A percentile compares a stretch with the other conserved stretches of the same genome.
phyloP scores from a whole-genome alignment of 2,888 invertebrate species.

The Calliopum simillimum region DNA sequence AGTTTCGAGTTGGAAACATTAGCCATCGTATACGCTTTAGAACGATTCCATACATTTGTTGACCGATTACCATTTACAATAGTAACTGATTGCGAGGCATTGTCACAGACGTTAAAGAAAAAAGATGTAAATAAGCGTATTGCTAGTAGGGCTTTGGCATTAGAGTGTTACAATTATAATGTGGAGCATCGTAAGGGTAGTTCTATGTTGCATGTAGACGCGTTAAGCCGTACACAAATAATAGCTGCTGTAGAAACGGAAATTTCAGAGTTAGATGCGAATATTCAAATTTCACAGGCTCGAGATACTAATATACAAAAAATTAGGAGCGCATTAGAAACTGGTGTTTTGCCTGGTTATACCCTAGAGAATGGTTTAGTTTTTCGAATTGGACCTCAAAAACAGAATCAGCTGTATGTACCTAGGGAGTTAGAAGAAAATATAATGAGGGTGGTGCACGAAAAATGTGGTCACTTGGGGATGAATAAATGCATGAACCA shows the following conservation, averaged over 20 bases:
- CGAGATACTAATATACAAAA: slow-evolving; percentile 12
- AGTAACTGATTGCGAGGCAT: not conserved
- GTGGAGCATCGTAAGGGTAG: not conserved
- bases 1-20: slow-evolving; percentile 58
- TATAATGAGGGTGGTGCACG: slow-evolving; percentile 30
- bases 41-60: slow-evolving; percentile 47
- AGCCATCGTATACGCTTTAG: slow-evolving; percentile 52
- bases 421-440: slow-evolving; percentile 33
- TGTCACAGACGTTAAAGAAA: too few relatives aligned
- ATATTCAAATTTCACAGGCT: slow-evolving; percentile 30
- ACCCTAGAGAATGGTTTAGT: slow-evolving; percentile 16
- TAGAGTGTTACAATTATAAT: slow-evolving; percentile 1
- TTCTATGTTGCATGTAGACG: slow-evolving; percentile 2
- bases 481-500: slow-evolving; percentile 36
- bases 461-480: slow-evolving; percentile 36
- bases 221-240: slow-evolving; percentile 15
- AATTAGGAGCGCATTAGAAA: slow-evolving; percentile 10
- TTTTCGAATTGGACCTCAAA: slow-evolving; percentile 8
- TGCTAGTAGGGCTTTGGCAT: too few relatives aligned
- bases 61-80: slow-evolving; percentile 7
- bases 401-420: slow-evolving; percentile 20
- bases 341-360: not conserved
- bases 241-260: slow-evolving; percentile 1
- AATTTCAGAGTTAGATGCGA: slow-evolving; percentile 14
- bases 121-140: too few relatives aligned